phyloP scores from a whole-genome alignment of 2,888 invertebrate species.

The Noctuana brunneofusca region DNA sequence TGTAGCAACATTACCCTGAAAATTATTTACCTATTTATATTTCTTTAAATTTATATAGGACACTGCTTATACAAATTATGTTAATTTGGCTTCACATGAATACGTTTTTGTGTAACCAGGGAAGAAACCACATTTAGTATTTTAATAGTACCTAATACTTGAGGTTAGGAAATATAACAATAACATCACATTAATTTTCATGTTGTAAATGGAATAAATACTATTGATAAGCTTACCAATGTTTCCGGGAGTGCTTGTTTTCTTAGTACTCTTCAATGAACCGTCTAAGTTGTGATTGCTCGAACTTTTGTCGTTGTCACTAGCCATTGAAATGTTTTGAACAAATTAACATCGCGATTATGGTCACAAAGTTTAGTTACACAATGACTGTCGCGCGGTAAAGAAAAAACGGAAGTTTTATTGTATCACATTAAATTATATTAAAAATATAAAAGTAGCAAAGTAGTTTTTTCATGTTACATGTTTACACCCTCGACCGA shows the following conservation, averaged over 20 bases:
- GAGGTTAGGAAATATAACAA: constrained; percentile 23
- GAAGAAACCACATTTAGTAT: neutral
- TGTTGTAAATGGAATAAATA: neutral
- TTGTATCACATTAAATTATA: constrained; percentile 30
- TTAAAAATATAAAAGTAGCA: constrained; percentile 47
- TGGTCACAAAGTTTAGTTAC: constrained; percentile 25
- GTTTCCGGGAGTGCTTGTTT: constrained; percentile 60
- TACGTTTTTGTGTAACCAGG: neutral
- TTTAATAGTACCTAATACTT: neutral
- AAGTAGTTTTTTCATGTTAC: constrained; percentile 48
- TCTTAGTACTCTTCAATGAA: constrained; percentile 68
- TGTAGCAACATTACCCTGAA: neutral
- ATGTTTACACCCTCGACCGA: constrained; percentile 74
- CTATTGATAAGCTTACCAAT: constrained; percentile 56
- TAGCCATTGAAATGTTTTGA: constrained; percentile 74
- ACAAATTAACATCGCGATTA: constrained; percentile 27
- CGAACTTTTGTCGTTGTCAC: constrained; percentile 79
- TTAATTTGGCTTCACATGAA: neutral
- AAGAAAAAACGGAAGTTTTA: constrained; percentile 7
- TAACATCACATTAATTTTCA: neutral
- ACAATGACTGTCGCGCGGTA: constrained; percentile 14
- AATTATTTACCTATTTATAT: too few species aligned
- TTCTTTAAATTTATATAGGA: neutral
- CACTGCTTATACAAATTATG: neutral
- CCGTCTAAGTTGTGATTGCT: constrained; percentile 75